Conservation (phyloP, 2,888 invertebrate genomes). For the Rhopalosiphum nymphaeae region DNA sequence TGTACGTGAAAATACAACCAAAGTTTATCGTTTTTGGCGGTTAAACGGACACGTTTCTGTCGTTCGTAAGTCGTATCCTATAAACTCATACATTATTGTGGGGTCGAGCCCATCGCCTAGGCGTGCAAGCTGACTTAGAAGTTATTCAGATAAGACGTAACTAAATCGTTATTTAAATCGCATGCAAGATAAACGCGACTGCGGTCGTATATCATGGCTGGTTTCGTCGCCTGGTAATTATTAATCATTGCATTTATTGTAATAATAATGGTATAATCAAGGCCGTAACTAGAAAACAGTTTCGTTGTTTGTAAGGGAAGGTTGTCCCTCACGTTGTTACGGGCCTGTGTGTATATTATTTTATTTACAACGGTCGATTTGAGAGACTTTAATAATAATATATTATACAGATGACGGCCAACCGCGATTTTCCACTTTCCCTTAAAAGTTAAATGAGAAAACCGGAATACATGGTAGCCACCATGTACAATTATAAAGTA, state of each 20-base stretch:
- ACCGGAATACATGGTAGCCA: neutral
- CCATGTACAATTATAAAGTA: neutral
- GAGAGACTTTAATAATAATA: neutral
- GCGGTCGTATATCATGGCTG: neutral
- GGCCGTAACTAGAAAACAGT: neutral
- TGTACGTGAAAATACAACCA: neutral
- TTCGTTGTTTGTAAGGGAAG: neutral
- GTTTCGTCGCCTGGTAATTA: neutral
- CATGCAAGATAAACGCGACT: neutral
- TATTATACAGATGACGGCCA: neutral
- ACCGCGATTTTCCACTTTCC: neutral
- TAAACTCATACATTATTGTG: neutral
- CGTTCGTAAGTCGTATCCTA: neutral
- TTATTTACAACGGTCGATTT: neutral
- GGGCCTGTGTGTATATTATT: neutral
- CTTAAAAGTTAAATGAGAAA: neutral
- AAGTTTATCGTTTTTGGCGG: conserved; percentile 56
- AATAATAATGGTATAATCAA: neutral
- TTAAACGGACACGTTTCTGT: conserved; percentile 36
- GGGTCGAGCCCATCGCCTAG: neutral
- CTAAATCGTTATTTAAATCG: conserved; percentile 27
- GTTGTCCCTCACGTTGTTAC: neutral
- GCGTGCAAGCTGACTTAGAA: neutral
- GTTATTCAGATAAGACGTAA: conserved; percentile 38
- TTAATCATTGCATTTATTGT: neutral